Conservation (phyloP, 2,797 vertebrate species). For the Phrynocephalus vlangalii region DNA sequence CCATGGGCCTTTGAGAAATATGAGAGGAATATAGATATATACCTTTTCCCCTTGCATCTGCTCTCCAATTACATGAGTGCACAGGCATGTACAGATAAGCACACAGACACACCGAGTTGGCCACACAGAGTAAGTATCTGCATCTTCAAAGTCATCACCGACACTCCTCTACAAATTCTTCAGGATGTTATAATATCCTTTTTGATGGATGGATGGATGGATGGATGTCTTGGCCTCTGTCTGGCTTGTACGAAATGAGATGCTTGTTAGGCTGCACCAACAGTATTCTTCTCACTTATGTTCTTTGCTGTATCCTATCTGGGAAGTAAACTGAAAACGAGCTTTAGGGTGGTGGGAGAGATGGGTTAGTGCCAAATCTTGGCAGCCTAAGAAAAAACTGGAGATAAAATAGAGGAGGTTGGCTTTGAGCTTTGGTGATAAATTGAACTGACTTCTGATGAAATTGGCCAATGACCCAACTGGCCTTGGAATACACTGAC, state of each 20-base stretch:
- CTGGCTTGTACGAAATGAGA: conserved; percentile 11
- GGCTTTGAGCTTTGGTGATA: not conserved
- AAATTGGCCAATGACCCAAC: not conserved
- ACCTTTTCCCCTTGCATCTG: too few species aligned
- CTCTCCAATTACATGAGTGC: too few species aligned
- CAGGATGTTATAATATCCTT: not conserved
- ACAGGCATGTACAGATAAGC: too few species aligned
- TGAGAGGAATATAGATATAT: too few species aligned
- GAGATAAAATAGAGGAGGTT: not conserved
- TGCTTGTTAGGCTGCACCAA: not conserved
- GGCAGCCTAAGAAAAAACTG: not conserved
- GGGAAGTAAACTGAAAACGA: not conserved
- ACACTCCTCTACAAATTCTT: too few species aligned
- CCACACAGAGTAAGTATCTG: too few species aligned
- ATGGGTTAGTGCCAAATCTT: not conserved
- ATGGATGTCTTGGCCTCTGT: conserved; percentile 12
- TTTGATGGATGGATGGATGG: not conserved
- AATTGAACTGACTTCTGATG: not conserved
- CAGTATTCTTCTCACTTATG: not conserved
- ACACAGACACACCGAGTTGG: too few species aligned
- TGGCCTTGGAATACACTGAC: not conserved
- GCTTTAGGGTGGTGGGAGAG: too few species aligned
- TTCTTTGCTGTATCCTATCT: not conserved
- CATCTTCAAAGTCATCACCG: too few species aligned
- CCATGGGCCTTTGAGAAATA: too few species aligned